Evolutionary conservation across 1,140 invertebrate genomes (phyloP), one percentile per base, ranked within the genome.

Genomic region (Caenorhabditis inopinata): DNA sequence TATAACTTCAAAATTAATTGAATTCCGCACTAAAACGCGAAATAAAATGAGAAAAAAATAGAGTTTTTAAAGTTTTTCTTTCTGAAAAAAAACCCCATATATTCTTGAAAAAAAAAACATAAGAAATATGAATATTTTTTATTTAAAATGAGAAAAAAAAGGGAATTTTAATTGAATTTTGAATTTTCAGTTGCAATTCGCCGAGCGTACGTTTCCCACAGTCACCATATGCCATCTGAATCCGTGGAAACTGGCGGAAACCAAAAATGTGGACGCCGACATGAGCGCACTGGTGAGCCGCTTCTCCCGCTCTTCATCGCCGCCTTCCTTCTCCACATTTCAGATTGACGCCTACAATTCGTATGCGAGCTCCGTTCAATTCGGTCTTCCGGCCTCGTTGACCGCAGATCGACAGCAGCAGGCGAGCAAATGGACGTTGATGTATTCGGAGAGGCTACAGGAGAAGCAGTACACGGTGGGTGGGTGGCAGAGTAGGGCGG

Each of bases 181-280:
- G 1, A 23, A 12, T 42, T 80, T 83, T 1, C 82, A 85, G 84
- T 58, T 85, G 3, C 77, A 85, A 84, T 85, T 85, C 78, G 47
- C 81, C 1, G 78, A 82, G 32, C 78, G 84, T 6, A 49, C 62
- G 0, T 85, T 85, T 42, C 84, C 84, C 35, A 51, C 79, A 0
- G 84, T 85, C 21, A 85, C 84, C 2, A 79, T 85, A 18, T 85
- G 84, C 73, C 74, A 85, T 81, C 25, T 85, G 21, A 85, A 85
- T 78, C 84, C 84, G 5, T 84, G 83, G 83, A 84, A 85, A 51
- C 47, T 53, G 1, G 7, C 35, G 14, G 62, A 62, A 46, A 48
- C 62, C 0, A 35, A 45, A 25, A 35, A n/a, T 29, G 46, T 29
- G 1, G 53, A 68, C 21, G 12, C 32, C 9, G 77, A 78, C 25